phyloP scores from a whole-genome alignment of 2,888 invertebrate genomes.

The Ferrisia virgata region DNA sequence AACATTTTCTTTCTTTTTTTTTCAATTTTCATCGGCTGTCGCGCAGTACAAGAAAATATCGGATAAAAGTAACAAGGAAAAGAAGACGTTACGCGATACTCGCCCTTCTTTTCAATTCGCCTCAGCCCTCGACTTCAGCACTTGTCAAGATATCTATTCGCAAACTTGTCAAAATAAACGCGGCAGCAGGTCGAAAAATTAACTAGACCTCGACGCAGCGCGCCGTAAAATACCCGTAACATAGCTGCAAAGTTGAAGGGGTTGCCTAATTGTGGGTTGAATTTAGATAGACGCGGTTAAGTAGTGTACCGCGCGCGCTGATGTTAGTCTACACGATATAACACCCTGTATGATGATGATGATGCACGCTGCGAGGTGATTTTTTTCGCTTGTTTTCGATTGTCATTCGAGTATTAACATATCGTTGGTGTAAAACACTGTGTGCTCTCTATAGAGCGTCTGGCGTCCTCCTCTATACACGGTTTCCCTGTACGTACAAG shows the following conservation, averaged over 20 bases:
- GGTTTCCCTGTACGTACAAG: background rate
- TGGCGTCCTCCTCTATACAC: background rate
- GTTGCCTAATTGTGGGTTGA: background rate
- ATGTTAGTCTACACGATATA: too few species aligned
- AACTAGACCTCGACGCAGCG: background rate
- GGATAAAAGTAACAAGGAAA: too few species aligned
- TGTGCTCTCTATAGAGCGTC: background rate
- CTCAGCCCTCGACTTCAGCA: background rate
- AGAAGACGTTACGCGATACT: too few species aligned
- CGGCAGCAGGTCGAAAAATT: background rate
- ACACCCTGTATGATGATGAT: constrained; percentile 11
- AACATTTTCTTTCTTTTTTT: too few species aligned
- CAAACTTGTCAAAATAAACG: background rate
- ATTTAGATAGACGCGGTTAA: background rate
- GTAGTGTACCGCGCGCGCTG: background rate
- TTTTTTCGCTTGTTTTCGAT: background rate
- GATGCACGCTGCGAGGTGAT: background rate
- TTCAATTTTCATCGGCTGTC: too few species aligned
- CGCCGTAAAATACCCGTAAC: background rate
- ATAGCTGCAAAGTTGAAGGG: background rate
- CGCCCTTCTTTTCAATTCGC: too few species aligned
- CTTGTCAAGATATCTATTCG: background rate
- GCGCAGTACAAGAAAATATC: too few species aligned
- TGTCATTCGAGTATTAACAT: background rate
- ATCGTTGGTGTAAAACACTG: background rate